Base-by-base conservation (phyloP, 2,113 vertebrate species). In the Athene cunicularia region DNA sequence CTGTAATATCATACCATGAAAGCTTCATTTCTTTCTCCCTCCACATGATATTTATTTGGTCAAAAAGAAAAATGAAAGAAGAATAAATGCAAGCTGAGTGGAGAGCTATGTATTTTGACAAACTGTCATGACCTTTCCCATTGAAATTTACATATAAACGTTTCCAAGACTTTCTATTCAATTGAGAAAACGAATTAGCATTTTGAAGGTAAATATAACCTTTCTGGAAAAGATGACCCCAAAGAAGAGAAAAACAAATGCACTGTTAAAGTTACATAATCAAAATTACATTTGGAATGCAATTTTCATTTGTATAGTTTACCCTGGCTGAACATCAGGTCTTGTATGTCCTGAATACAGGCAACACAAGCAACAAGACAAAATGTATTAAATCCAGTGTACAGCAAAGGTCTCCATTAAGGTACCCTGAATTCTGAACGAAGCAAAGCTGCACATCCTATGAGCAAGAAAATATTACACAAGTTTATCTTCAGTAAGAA, bases 91-190 rank as follows among this genome's bases (percentile, higher is more conserved):
- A 87, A 83, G 49, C 19, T 32, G 32, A 86, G 49, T 21, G 22
- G 33, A 90, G n/a, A 22, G 30, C 49, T 87, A 37, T 26, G 11
- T 47, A 52, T 41, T 90, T 90, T 95, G 75, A 92, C 70, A 92
- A 85, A 56, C 26, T 71, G 19, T 52, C 66, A 43, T 80, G 93
- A 95, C 87, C 91, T 93, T 94, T 95, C 72, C 64, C 55, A 92
- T 9, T 92, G 37, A 86, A 90, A 94, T 94, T 86, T 87, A 39
- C 64, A 73, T 63, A 67, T 32, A 80, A 91, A 84, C 39, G 6
- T 83, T 95, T 72, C 64, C 28, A 68, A 80, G 53, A 18, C 8
- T 47, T 85, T 63, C 68, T 33, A 79, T 72, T 68, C 47, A 52
- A 45, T 49, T 82, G 35, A 49, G 35, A 59, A 88, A 96, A 86